Conservation (phyloP, 35 echinoderm and acorn worm species). For the Heliocidaris tuberculata region DNA sequence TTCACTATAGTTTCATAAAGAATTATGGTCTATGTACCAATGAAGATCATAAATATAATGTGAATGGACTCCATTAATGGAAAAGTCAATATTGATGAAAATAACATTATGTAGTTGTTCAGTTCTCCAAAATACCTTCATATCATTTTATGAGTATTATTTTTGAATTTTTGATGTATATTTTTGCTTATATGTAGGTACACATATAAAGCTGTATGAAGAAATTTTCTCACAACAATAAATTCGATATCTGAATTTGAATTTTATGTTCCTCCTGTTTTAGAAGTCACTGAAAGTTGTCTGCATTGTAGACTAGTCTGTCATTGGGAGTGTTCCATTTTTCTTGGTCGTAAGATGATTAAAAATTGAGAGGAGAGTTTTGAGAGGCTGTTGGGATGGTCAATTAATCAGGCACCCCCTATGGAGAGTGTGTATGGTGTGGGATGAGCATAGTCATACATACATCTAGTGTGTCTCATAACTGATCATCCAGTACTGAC, state of each 20-base stretch:
- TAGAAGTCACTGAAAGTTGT: not conserved
- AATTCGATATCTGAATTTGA: not conserved
- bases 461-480: not conserved
- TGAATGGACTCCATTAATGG: too few relatives aligned
- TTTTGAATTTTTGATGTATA: too few relatives aligned
- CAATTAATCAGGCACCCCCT: slow-evolving; percentile 20
- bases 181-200: too few relatives aligned
- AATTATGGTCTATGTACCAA: not conserved
- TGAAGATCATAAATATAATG: not conserved
- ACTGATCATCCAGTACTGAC: not conserved
- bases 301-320: not conserved
- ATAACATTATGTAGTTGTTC: too few relatives aligned
- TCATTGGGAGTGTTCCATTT: not conserved
- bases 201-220: too few relatives aligned
- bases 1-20: not conserved
- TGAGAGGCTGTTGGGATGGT: slow-evolving; percentile 4
- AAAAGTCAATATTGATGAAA: too few relatives aligned
- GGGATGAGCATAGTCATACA: not conserved
- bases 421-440: not conserved
- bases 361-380: not conserved
- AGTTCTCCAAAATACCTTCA: too few relatives aligned
- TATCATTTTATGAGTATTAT: too few relatives aligned
- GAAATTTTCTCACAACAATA: not conserved
- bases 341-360: not conserved
- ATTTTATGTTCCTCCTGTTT: not conserved